Percentiles rank a stretch among this genome's conserved stretches.
Evolutionary conservation across 1,140 invertebrate species (phyloP).

Genomic region (Agrypnia vestita): DNA sequence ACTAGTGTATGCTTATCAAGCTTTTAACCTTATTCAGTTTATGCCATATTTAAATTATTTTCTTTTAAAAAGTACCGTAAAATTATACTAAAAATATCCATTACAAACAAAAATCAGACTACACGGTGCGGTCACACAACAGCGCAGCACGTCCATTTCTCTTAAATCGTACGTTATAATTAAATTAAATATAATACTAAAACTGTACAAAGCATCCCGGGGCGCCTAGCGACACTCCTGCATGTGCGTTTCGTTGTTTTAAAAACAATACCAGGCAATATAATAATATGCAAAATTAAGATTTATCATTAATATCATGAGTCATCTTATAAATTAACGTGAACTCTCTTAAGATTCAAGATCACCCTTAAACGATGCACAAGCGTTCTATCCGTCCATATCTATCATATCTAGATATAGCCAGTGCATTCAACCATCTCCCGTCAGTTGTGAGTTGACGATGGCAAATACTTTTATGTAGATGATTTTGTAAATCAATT

Average conservation of each 20-base stretch:
- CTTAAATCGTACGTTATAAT: slow-evolving; percentile 22
- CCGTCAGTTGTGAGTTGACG: background rate
- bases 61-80: background rate
- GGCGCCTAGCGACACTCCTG: background rate
- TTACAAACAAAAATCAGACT: slow-evolving; percentile 21
- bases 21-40: background rate
- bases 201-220: slow-evolving; percentile 5
- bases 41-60: background rate
- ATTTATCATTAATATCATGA: background rate
- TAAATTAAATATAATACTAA: slow-evolving; percentile 14
- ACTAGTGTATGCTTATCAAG: slow-evolving; percentile 16
- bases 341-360: background rate
- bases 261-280: slow-evolving; percentile 1
- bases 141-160: slow-evolving; percentile 1
- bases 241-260: slow-evolving; percentile 6
- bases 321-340: background rate
- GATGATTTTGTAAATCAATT: slow-evolving; percentile 6
- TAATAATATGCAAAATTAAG: background rate
- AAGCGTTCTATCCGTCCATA: background rate
- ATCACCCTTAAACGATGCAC: background rate
- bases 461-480: background rate
- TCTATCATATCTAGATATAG: background rate
- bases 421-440: background rate
- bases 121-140: slow-evolving; percentile 12
- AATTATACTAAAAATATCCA: slow-evolving; percentile 18